Base-by-base conservation (phyloP, 2,888 invertebrate species). In the Hypolimnas misippus region DNA sequence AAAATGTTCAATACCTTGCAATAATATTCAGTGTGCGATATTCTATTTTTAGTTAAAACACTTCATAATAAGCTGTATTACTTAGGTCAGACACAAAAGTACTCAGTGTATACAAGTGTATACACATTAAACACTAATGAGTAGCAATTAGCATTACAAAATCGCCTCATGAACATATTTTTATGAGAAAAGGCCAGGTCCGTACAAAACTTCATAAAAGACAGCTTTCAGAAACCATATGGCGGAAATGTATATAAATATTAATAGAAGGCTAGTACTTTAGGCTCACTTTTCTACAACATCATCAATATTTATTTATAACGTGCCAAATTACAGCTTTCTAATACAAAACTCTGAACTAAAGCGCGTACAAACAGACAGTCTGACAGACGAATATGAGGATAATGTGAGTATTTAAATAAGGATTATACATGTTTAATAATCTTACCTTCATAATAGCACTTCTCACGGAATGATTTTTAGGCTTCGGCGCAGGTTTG, bases 401-500 rank as follows among this genome's bases (percentile, higher is more conserved):
- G n/a, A n/a, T n/a, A n/a, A n/a, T n/a, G n/a, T n/a, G n/a, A n/a
- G n/a, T n/a, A n/a, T n/a, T n/a, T n/a, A n/a, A n/a, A n/a, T n/a
- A n/a, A 25, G 25, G 25, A 2, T 25, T 2, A 25, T n/a, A 5
- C 3, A 46, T 49, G 25, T 14, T 8, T n/a, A 17, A 42, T 8
- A 49, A 29, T 53, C 66, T 72, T 82, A 87, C 92, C 89, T 88
- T 92, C 70, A 81, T 85, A 38, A 89, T 81, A 58, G 84, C 70
- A 62, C 73, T 84, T 63, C 87, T 81, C 40, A 82, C 74, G 0
- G 87, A 74, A 12, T 79, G 82, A 21, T 76, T 71, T 69, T 90
- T 93, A 59, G 82, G 82, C 73, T 85, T 92, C 42, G 76, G 87
- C 72, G 79, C 79, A 65, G 79, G 81, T 76, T 81, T 93, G 70